Base-by-base conservation (phyloP, 2,113 vertebrate species). In the Hiodon tergisus region DNA sequence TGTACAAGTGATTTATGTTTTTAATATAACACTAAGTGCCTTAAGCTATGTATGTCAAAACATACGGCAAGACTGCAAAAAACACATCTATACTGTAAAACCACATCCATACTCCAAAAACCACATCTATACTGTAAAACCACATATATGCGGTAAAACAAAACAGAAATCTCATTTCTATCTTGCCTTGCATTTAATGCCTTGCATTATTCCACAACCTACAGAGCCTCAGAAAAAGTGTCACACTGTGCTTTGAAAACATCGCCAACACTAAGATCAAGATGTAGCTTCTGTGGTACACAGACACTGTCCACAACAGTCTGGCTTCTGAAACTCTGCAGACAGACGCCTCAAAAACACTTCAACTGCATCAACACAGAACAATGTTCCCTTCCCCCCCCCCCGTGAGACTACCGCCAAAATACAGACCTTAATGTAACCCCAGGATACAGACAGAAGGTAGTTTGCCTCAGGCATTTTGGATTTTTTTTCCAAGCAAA, bases 391-490 rank as follows among this genome's bases (percentile, higher is more conserved):
- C 61, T 8, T 62, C 60, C 60, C 6, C 46, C 13, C 46, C 31
- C 5, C 58, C 62, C 63, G 11, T 14, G 6, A n/a, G 50, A 66
- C 58, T 31, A 13, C 4, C 6, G 2, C 58, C 67, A 13, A 48
- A 8, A 46, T 63, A 96, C 95, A 94, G 92, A 98, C 97, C 96
- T 98, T 98, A 78, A 97, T 97, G 80, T 97, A 98, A 87, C 95
- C 94, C 96, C 97, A 98, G 86, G 95, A 98, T 71, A 98, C 94
- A 73, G 95, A 98, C 68, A 97, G 90, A 82, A 98, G 90, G 92
- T 95, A 95, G 89, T 95, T 98, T 84, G 93, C 93, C 88, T 98
- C 96, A 81, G 95, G 96, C 96, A 98, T 98, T 92, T 92, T 96
- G 93, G 86, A 91, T 83, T 82, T 78, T 81, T 89, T 90, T 85